These are phyloP conservation scores for Tromatobia lineatoria DNA, from an alignment of 2,888 invertebrate genomes.

Conservation along the genomic window DNA sequence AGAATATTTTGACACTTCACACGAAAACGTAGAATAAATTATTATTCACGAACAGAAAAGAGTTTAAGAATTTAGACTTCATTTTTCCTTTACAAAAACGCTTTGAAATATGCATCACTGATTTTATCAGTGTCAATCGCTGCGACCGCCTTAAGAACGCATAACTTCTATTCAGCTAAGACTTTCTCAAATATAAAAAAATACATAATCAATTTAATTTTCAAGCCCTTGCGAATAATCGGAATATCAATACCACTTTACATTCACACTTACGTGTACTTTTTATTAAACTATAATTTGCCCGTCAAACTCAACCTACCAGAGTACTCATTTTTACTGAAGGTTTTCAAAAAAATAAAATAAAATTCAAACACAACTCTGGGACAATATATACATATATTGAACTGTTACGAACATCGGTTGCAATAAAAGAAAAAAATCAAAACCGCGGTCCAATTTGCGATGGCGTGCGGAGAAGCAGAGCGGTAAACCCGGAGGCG, in stretches of 20 bases:
- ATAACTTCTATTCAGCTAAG: too few species aligned
- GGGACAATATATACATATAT: not conserved
- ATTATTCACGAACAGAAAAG: too few species aligned
- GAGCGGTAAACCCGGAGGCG: conserved; percentile 36
- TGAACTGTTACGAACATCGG: not conserved
- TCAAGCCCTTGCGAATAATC: not conserved
- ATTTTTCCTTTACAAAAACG: too few species aligned
- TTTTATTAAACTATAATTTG: not conserved
- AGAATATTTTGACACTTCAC: too few species aligned
- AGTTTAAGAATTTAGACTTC: too few species aligned
- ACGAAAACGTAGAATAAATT: too few species aligned
- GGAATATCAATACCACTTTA: not conserved
- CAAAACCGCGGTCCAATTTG: conserved; percentile 5
- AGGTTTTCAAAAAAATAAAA: not conserved
- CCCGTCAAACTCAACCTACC: not conserved
- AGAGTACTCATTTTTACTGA: not conserved
- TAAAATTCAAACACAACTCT: not conserved
- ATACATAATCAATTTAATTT: too few species aligned
- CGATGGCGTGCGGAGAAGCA: conserved; percentile 1
- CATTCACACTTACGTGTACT: not conserved
- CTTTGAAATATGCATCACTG: too few species aligned
- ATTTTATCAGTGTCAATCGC: too few species aligned
- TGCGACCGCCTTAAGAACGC: too few species aligned
- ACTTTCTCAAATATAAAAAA: not conserved
- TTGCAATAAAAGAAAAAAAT: not conserved